A percentile compares a stretch with the other conserved stretches of the same genome.
Evolutionary conservation across 2,797 vertebrate genomes (phyloP).

Genomic region (Leucoraja ocellata): DNA sequence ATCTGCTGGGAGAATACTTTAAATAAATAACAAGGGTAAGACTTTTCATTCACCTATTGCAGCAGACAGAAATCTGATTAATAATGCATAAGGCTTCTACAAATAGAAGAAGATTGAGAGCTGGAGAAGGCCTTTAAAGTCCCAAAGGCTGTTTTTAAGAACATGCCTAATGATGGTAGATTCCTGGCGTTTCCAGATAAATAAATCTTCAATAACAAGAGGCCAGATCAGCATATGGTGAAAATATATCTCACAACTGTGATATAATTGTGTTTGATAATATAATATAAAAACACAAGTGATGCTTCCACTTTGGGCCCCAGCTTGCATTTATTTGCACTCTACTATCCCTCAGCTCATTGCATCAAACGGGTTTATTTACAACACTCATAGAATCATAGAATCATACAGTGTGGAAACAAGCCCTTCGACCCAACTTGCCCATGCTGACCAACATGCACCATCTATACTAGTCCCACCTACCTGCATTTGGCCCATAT

Average conservation of each 20-base stretch:
- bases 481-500: too few species aligned
- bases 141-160: background rate
- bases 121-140: background rate
- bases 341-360: background rate
- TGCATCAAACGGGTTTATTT: background rate
- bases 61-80: background rate
- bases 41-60: background rate
- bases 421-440: too few species aligned
- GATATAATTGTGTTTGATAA: background rate
- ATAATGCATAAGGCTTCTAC: constrained; percentile 21
- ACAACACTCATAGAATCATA: background rate
- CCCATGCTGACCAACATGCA: too few species aligned
- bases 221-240: background rate
- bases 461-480: too few species aligned
- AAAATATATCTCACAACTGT: background rate
- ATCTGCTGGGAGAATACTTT: constrained; percentile 5
- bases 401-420: too few species aligned
- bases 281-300: background rate
- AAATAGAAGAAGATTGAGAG: background rate
- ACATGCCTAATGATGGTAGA: constrained; percentile 10
- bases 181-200: background rate
- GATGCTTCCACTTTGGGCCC: background rate
- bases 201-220: background rate
- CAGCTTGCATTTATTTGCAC: background rate
- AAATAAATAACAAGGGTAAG: constrained; percentile 15